phyloP scores from a whole-genome alignment of 2,888 invertebrate species.

The Leptopterna dolabrata region DNA sequence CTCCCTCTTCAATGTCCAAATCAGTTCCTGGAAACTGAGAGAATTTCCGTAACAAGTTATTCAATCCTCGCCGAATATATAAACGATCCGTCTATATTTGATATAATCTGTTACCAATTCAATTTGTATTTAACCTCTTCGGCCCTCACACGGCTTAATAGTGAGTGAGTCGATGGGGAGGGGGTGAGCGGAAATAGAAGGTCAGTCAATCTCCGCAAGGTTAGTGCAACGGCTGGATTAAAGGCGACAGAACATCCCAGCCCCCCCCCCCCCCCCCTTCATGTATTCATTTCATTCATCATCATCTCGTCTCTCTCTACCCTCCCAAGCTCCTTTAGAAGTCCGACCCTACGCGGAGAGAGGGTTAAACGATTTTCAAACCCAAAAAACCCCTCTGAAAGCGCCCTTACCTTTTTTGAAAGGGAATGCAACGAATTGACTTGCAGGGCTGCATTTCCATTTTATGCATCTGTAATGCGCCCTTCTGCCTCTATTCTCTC shows the following conservation, averaged over 20 bases:
- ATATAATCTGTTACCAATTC: neutral
- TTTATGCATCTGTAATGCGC: neutral
- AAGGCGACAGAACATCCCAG: neutral
- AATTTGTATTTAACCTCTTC: neutral
- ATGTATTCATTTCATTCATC: neutral
- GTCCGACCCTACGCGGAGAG: neutral
- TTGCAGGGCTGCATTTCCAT: neutral
- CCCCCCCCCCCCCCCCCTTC: neutral
- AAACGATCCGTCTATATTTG: neutral
- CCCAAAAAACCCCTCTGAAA: neutral
- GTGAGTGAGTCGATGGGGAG: neutral
- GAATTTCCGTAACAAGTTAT: neutral
- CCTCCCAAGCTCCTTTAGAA: neutral
- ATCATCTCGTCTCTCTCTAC: neutral
- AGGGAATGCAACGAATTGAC: neutral
- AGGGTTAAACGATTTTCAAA: neutral
- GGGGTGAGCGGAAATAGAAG: neutral
- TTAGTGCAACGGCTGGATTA: neutral
- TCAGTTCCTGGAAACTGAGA: neutral
- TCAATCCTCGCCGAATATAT: neutral
- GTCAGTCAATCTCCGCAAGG: constrained; percentile 5
- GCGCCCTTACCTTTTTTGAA: neutral
- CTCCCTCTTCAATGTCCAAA: too few species aligned
- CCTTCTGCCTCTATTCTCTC: neutral
- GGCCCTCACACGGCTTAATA: neutral